A percentile compares a stretch with the other conserved stretches of the same genome.
Conservation (phyloP, 2,797 vertebrate species). For the Scomberomorus guttatus region DNA sequence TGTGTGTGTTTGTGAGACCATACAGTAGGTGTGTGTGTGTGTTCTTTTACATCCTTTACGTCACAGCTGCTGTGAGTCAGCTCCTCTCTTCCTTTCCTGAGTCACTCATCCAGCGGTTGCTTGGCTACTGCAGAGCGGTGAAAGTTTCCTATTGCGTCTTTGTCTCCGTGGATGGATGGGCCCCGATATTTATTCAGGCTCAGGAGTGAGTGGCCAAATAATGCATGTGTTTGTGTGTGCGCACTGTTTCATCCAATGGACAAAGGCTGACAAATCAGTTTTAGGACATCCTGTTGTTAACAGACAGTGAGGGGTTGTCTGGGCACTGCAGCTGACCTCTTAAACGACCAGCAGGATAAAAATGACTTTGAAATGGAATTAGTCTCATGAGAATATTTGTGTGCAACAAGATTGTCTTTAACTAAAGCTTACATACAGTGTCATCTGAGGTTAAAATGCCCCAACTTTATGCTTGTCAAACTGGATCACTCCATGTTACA, state of each 20-base stretch:
- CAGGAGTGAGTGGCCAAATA: constrained; percentile 78
- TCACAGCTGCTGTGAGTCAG: constrained; percentile 87
- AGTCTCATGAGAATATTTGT: not conserved
- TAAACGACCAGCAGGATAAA: constrained; percentile 10
- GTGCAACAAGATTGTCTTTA: not conserved
- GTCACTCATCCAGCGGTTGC: constrained; percentile 86
- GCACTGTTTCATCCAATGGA: constrained; percentile 39
- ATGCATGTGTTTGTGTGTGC: constrained; percentile 68
- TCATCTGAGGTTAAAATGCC: not conserved
- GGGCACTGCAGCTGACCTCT: constrained; percentile 15
- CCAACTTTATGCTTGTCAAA: not conserved
- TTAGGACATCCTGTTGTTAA: constrained; percentile 75
- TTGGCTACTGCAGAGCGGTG: constrained; percentile 80
- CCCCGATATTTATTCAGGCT: constrained; percentile 87
- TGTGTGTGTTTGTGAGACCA: constrained; percentile 29
- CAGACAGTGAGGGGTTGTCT: constrained; percentile 30
- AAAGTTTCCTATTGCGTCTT: constrained; percentile 89
- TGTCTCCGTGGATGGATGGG: constrained; percentile 75
- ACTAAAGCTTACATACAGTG: not conserved
- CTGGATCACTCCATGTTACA: not conserved
- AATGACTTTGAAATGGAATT: not conserved
- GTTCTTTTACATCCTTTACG: constrained; percentile 75
- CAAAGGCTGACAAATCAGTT: constrained; percentile 69
- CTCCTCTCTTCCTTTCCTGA: constrained; percentile 83
- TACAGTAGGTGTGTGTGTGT: constrained; percentile 44